Conservation (phyloP, 2,113 vertebrate species). For the Rhinopomastus cyanomelas region DNA sequence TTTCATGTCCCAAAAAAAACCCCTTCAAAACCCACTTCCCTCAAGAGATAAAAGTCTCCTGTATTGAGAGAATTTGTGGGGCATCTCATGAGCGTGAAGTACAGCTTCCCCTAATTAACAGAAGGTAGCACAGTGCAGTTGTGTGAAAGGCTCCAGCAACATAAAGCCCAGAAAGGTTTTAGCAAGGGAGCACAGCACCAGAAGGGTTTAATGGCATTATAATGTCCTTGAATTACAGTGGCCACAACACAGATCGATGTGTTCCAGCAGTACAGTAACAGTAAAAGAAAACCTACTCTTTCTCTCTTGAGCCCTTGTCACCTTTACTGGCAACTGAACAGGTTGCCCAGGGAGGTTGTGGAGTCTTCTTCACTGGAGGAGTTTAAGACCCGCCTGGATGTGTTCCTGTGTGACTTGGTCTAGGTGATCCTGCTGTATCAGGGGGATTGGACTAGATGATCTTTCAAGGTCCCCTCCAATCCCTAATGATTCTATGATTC, state of each 20-base stretch:
- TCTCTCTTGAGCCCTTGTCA: not conserved
- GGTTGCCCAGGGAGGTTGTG: too few relatives aligned
- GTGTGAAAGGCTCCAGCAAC: slow-evolving; percentile 36
- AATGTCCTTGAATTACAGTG: not conserved
- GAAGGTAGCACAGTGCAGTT: not conserved
- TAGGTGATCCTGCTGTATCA: too few relatives aligned
- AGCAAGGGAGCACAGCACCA: slow-evolving; percentile 10
- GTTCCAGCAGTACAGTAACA: not conserved
- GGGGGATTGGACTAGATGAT: too few relatives aligned
- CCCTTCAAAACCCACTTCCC: not conserved
- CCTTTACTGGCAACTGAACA: not conserved
- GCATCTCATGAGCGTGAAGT: not conserved
- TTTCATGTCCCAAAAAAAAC: not conserved
- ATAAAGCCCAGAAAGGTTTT: slow-evolving; percentile 28
- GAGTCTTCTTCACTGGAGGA: too few relatives aligned
- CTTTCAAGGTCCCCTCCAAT: too few relatives aligned
- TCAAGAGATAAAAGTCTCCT: slow-evolving; percentile 24
- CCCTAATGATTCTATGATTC: too few relatives aligned
- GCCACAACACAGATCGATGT: not conserved
- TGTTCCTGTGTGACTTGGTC: too few relatives aligned
- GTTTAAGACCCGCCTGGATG: too few relatives aligned
- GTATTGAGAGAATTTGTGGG: not conserved
- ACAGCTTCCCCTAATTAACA: slow-evolving; percentile 33
- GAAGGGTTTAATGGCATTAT: slow-evolving; percentile 52
- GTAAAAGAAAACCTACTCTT: not conserved